phyloP scores from a whole-genome alignment of 1,140 invertebrate genomes.

The Amyelois transitella region DNA sequence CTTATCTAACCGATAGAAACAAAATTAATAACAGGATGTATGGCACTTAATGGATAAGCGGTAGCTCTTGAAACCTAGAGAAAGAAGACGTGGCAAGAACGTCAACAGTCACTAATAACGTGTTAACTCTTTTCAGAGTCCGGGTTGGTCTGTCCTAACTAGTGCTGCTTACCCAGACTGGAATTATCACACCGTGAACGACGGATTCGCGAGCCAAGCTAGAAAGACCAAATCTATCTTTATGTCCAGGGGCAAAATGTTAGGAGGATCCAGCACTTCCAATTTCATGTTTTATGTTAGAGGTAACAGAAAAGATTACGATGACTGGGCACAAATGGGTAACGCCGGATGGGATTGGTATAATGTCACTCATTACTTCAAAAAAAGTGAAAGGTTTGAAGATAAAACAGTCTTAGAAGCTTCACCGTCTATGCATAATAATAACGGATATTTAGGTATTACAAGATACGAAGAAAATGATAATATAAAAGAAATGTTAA shows the following conservation, averaged over 20 bases:
- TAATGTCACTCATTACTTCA: slow-evolving; percentile 86
- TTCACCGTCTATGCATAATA: background rate
- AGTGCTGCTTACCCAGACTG: slow-evolving; percentile 71
- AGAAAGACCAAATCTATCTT: slow-evolving; percentile 75
- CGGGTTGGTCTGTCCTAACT: slow-evolving; percentile 30
- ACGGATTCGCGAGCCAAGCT: slow-evolving; percentile 78
- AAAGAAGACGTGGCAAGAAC: too few species aligned
- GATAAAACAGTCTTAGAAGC: slow-evolving; percentile 78
- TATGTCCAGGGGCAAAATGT: slow-evolving; percentile 78
- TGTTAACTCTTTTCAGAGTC: slow-evolving; percentile 27
- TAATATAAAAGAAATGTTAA: slow-evolving; percentile 74
- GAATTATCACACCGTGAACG: slow-evolving; percentile 81
- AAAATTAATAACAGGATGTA: too few species aligned
- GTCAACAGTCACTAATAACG: slow-evolving; percentile 2
- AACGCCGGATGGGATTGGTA: slow-evolving; percentile 91
- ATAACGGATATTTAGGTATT: slow-evolving; percentile 79
- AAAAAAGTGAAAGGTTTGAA: slow-evolving; percentile 87
- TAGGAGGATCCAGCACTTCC: slow-evolving; percentile 89
- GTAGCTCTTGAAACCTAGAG: too few species aligned
- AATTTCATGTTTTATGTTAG: slow-evolving; percentile 96
- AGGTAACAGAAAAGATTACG: slow-evolving; percentile 86
- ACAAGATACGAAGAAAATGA: slow-evolving; percentile 83
- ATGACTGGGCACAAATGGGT: slow-evolving; percentile 87
- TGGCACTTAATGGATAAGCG: too few species aligned
- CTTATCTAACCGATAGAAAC: too few species aligned